These are phyloP conservation scores for Apodemus agrarius DNA, from an alignment of 2,797 vertebrate genomes.

Conservation along the genomic window DNA sequence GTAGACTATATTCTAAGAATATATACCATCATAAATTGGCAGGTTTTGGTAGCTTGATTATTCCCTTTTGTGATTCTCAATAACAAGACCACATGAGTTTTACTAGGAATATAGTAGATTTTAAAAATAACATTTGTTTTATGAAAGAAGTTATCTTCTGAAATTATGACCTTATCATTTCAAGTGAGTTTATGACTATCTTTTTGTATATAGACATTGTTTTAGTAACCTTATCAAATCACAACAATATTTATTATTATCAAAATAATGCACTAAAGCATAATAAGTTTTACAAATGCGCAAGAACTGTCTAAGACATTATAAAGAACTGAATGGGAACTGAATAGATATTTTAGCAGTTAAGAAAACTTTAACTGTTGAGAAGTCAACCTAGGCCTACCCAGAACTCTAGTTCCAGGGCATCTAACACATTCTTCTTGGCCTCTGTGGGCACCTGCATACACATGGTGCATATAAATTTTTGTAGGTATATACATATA, in stretches of 20 bases:
- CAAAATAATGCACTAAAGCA: neutral
- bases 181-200: neutral
- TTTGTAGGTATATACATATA: neutral
- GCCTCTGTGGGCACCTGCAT: neutral
- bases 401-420: neutral
- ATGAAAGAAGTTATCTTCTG: slow-evolving; percentile 3
- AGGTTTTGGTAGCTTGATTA: slow-evolving; percentile 26
- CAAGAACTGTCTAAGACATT: neutral
- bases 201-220: neutral
- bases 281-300: neutral
- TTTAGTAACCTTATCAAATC: neutral
- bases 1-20: slow-evolving; percentile 52
- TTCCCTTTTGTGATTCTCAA: slow-evolving; percentile 23
- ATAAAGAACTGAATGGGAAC: neutral
- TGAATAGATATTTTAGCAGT: neutral
- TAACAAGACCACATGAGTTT: neutral
- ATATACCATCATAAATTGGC: neutral
- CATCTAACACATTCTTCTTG: neutral
- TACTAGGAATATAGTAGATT: neutral
- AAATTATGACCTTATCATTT: neutral
- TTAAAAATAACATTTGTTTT: neutral
- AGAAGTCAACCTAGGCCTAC: too few relatives aligned
- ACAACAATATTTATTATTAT: neutral
- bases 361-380: neutral
- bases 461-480: neutral